Conservation (phyloP, 2,113 vertebrate species). For the Atherinomorus stipes region DNA sequence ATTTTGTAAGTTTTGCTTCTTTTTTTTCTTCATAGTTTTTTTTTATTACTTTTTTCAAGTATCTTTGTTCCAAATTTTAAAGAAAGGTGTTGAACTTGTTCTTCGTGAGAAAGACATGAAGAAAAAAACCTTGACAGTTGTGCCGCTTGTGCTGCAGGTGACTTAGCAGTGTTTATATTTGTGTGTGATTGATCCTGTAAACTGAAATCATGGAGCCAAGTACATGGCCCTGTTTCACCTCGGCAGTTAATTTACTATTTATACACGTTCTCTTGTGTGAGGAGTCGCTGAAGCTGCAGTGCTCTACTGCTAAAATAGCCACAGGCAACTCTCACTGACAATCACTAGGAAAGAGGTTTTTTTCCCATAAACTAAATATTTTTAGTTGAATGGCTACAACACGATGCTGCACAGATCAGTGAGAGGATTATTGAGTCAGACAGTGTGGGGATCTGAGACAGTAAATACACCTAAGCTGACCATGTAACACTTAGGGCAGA, state of each 20-base stretch:
- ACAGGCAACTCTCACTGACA: background rate
- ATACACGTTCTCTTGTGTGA: too few relatives aligned
- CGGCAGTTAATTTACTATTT: background rate
- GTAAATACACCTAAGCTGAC: constrained; percentile 29
- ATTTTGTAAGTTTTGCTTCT: too few relatives aligned
- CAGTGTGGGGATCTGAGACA: constrained; percentile 39
- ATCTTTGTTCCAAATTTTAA: too few relatives aligned
- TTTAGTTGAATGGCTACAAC: background rate
- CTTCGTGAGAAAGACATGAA: background rate
- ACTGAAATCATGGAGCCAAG: constrained; percentile 17
- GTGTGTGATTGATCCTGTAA: constrained; percentile 15
- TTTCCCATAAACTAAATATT: background rate
- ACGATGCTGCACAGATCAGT: background rate
- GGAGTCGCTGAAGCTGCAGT: background rate
- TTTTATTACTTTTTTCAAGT: too few relatives aligned
- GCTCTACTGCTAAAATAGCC: background rate
- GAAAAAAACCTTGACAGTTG: background rate
- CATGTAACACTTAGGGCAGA: constrained; percentile 31
- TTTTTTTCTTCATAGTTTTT: too few relatives aligned
- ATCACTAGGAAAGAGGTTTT: background rate
- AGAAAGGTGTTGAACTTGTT: background rate
- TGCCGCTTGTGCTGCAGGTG: background rate
- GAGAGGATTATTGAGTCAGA: constrained; percentile 28
- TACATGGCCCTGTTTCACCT: background rate
- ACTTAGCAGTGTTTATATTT: background rate